phyloP scores from a whole-genome alignment of 1,140 invertebrate species.

The Scaptomyza graminum region DNA sequence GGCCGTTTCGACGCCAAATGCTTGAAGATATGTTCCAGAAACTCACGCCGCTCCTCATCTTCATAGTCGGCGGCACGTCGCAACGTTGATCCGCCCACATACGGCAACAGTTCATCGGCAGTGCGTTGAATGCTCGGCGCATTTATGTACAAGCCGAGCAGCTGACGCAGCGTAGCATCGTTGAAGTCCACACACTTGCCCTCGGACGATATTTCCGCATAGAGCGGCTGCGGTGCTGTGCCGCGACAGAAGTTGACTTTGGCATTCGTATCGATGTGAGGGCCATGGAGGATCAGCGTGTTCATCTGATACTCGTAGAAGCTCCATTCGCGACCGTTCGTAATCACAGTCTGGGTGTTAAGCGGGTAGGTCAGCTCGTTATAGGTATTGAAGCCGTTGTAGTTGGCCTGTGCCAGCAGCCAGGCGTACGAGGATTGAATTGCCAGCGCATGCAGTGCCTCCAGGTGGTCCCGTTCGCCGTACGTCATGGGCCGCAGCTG shows the following conservation, averaged over 20 bases:
- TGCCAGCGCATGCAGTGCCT: conserved; percentile 89
- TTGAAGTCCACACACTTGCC: conserved; percentile 91
- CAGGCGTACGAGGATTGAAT: conserved; percentile 91
- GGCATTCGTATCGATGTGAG: conserved; percentile 87
- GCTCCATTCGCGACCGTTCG: conserved; percentile 92
- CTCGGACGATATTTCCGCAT: conserved; percentile 88
- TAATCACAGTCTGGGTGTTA: conserved; percentile 92
- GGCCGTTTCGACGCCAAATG: conserved; percentile 87
- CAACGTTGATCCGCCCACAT: conserved; percentile 86
- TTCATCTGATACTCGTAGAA: conserved; percentile 96
- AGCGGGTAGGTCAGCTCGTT: conserved; percentile 95
- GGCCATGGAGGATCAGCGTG: conserved; percentile 88
- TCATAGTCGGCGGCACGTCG: conserved; percentile 88
- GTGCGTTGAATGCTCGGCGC: conserved; percentile 87
- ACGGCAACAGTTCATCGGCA: conserved; percentile 88
- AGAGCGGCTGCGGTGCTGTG: conserved; percentile 89
- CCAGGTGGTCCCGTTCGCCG: conserved; percentile 84
- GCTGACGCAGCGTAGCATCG: conserved; percentile 89
- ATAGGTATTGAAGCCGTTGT: conserved; percentile 94
- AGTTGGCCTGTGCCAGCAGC: conserved; percentile 91
- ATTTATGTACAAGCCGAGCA: conserved; percentile 91
- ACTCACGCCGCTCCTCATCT: conserved; percentile 87
- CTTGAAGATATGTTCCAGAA: conserved; percentile 89
- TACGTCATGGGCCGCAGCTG: conserved; percentile 83
- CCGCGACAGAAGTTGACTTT: conserved; percentile 92